These are phyloP conservation scores for Menidia beryllina DNA, from an alignment of 2,113 vertebrate genomes.

Conservation along the genomic window DNA sequence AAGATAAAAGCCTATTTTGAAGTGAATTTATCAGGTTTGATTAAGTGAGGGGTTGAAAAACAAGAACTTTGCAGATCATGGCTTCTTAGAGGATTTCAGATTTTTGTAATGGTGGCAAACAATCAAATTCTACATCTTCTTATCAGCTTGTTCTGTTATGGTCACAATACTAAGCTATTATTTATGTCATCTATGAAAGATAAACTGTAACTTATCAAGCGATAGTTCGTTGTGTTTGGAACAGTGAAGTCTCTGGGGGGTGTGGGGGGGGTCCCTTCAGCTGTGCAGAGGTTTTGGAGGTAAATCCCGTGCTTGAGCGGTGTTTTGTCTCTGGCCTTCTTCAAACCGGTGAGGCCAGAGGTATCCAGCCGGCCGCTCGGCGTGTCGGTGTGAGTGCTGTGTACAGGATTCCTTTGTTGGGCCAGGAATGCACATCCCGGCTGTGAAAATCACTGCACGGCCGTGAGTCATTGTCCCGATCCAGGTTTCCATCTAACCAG, in stretches of 20 bases:
- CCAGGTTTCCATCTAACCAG: constrained; percentile 71
- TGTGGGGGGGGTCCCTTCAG: not conserved
- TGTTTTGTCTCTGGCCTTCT: constrained; percentile 30
- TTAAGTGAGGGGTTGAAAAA: not conserved
- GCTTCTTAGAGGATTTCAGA: not conserved
- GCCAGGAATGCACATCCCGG: constrained; percentile 74
- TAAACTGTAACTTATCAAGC: constrained; percentile 11
- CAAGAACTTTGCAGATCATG: not conserved
- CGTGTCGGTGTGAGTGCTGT: constrained; percentile 58
- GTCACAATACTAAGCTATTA: not conserved
- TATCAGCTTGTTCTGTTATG: not conserved
- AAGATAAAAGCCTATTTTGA: not conserved
- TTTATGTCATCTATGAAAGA: constrained; percentile 2
- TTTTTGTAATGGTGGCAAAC: not conserved
- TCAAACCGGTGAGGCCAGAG: constrained; percentile 9
- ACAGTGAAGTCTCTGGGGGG: not conserved
- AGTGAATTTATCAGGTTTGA: not conserved
- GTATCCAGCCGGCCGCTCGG: constrained; percentile 27
- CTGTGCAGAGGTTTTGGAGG: not conserved
- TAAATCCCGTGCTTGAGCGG: constrained; percentile 16
- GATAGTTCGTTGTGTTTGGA: not conserved
- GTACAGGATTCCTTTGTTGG: constrained; percentile 74
- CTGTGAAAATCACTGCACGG: constrained; percentile 74
- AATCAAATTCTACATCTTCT: not conserved
- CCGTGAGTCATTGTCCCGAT: constrained; percentile 70